Base-by-base conservation (phyloP, 1,140 invertebrate species). In the Paracyclopina nana region DNA sequence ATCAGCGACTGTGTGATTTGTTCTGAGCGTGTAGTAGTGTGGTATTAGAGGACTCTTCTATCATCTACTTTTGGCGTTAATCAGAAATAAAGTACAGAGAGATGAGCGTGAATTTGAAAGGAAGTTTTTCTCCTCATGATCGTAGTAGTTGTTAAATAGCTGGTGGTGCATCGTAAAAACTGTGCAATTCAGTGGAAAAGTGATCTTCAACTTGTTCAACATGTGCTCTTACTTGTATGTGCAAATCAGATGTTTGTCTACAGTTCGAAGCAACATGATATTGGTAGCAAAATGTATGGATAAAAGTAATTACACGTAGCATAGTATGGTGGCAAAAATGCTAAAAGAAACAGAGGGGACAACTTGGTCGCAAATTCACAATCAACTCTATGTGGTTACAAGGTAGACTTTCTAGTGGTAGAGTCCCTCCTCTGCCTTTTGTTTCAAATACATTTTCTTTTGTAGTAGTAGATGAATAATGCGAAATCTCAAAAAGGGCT, bases 401-500 rank as follows among this genome's bases (percentile, higher is more conserved):
- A 38, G 34, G 34, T 38, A 20, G n/a, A 16, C 34, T 38, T 38
- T 16, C 34, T 38, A 38, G n/a, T 38, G n/a, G 34, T 38, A n/a
- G 34, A 16, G 4, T 38, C 20, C 34, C 14, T 38, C 34, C 14
- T 38, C 34, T 38, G 34, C n/a, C 34, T n/a, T 16, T 20, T 38
- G 34, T 20, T 20, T 9, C 14, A 8, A 38, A 16, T 38, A 16
- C 34, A n/a, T 38, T 38, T n/a, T 16, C n/a, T 20, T 20, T n/a
- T n/a, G n/a, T 38, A 38, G n/a, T 38, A 4, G 20, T 16, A 38
- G 34, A n/a, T 20, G 20, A 38, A 31, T 9, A 31, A 38, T 38
- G 34, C 14, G 20, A 38, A 4, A 38, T 38, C 20, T 38, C 34
- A 20, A 38, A 20, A 38, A n/a, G n/a, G 34, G 34, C 34, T 38